A percentile compares a stretch with the other conserved stretches of the same genome.
Conservation (phyloP, 1,140 invertebrate species). For the Meloidogyne exigua region DNA sequence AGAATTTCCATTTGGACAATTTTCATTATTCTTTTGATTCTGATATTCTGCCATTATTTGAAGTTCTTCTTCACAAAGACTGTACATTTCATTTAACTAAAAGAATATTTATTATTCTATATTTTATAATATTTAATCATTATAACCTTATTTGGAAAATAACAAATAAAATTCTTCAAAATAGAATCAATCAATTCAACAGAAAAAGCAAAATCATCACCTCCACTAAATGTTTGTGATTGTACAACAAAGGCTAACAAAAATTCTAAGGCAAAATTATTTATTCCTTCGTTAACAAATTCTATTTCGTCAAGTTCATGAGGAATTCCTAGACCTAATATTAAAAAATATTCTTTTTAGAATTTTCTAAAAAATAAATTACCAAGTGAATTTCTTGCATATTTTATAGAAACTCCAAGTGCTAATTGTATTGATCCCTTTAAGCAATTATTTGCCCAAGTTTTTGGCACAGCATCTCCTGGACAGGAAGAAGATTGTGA, state of each 20-base stretch:
- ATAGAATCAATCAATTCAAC: constrained; percentile 30
- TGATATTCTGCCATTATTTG: constrained; percentile 14
- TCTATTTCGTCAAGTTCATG: constrained; percentile 28
- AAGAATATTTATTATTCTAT: neutral
- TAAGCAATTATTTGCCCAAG: constrained; percentile 11
- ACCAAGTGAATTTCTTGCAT: constrained; percentile 29
- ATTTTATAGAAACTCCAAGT: constrained; percentile 31
- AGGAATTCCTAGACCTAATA: constrained; percentile 23
- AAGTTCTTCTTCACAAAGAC: constrained; percentile 30
- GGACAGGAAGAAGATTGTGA: neutral
- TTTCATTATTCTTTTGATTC: neutral
- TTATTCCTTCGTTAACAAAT: constrained; percentile 27
- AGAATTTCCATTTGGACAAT: neutral
- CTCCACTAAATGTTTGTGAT: constrained; percentile 14
- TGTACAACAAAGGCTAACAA: constrained; percentile 23
- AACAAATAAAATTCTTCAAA: constrained; percentile 32
- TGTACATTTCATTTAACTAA: constrained; percentile 30
- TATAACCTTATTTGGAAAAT: constrained; percentile 28
- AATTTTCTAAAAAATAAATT: too few species aligned
- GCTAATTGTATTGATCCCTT: constrained; percentile 22
- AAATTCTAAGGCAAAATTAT: constrained; percentile 28
- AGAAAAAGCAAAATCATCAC: constrained; percentile 13
- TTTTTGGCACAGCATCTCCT: neutral
- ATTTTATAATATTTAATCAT: too few species aligned
- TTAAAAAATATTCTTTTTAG: neutral